These are phyloP conservation scores for Cyanoderma ruficeps DNA, from an alignment of 2,113 vertebrate species.

Conservation along the genomic window DNA sequence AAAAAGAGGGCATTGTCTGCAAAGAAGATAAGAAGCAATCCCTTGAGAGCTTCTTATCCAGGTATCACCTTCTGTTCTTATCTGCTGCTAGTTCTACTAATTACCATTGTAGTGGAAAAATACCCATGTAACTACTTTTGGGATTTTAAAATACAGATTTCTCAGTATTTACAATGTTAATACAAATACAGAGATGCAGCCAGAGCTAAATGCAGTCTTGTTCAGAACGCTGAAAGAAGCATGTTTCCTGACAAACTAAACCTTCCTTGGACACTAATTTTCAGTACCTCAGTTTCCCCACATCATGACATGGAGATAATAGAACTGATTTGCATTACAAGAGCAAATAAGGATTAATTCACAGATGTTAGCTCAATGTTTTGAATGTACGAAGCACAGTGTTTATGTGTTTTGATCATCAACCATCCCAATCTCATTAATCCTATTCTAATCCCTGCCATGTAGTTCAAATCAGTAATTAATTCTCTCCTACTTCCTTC, in stretches of 20 bases:
- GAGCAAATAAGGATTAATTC: constrained; percentile 11
- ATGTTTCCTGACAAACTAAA: neutral
- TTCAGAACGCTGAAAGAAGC: neutral
- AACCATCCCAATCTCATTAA: neutral
- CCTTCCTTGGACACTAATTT: neutral
- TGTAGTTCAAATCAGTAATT: neutral
- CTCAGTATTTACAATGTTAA: neutral
- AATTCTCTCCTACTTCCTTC: neutral
- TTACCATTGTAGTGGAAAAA: neutral
- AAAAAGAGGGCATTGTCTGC: constrained; percentile 90
- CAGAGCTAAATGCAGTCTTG: neutral
- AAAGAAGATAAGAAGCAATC: constrained; percentile 97
- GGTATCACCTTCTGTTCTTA: constrained; percentile 71
- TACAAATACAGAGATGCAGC: neutral
- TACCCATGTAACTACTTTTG: neutral
- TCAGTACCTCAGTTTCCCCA: neutral
- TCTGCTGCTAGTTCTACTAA: neutral
- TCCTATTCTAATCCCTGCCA: constrained; percentile 2
- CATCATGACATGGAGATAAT: neutral
- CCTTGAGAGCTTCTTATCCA: constrained; percentile 95
- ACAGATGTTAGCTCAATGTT: neutral
- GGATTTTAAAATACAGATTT: neutral
- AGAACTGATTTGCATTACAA: neutral
- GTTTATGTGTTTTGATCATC: neutral
- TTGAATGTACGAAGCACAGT: neutral